Evolutionary conservation across 2,888 invertebrate species (phyloP).

Genomic region (Leucoma salicis): DNA sequence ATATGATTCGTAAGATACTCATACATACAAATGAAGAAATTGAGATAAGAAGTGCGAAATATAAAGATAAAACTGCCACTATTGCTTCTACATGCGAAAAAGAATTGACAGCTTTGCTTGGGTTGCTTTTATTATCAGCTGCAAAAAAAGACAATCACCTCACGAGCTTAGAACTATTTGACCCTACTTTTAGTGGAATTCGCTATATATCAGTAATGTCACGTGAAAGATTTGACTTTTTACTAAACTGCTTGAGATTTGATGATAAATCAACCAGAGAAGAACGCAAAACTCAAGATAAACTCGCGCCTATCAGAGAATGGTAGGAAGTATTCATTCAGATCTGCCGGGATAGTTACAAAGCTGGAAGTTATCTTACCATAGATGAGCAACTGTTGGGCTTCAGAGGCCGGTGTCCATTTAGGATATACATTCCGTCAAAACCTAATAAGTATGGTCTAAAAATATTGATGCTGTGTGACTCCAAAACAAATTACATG

Average conservation of each 20-base stretch:
- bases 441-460: constrained; percentile 37
- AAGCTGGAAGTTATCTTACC: not conserved
- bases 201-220: constrained; percentile 4
- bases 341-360: not conserved
- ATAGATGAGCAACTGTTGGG: constrained; percentile 3
- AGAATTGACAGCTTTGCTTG: constrained; percentile 6
- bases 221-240: constrained; percentile 8
- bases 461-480: constrained; percentile 40
- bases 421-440: constrained; percentile 13
- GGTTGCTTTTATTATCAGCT: constrained; percentile 3
- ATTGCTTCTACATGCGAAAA: not conserved
- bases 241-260: constrained; percentile 6
- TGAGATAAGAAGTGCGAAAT: constrained; percentile 10
- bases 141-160: constrained; percentile 5
- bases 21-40: constrained; percentile 10
- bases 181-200: constrained; percentile 2
- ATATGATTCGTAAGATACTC: constrained; percentile 8
- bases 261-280: constrained; percentile 8
- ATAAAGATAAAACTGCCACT: not conserved
- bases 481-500: constrained; percentile 21
- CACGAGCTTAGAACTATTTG: constrained; percentile 5
- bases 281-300: constrained; percentile 6
- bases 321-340: not conserved
- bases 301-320: constrained; percentile 7
- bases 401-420: constrained; percentile 7